These are phyloP conservation scores for Gastrophysa polygoni DNA, from an alignment of 2,888 invertebrate genomes.

Conservation along the genomic window DNA sequence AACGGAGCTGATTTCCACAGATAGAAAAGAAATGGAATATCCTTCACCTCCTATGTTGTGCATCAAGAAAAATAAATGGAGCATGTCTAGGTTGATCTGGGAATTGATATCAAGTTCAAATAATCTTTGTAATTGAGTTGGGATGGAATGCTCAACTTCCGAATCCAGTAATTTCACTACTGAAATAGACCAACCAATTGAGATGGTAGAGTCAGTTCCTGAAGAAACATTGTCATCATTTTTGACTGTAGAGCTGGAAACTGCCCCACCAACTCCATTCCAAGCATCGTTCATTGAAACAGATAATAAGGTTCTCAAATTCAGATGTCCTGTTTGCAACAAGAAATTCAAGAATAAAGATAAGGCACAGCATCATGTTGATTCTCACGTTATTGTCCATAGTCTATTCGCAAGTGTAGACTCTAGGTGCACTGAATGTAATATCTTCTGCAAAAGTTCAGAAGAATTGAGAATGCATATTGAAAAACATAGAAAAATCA, in stretches of 20 bases:
- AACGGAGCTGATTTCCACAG: no score
- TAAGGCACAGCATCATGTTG: slow-evolving; percentile 14
- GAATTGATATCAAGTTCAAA: no score
- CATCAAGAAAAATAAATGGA: no score
- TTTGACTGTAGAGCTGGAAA: slow-evolving; percentile 16
- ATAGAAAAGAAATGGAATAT: no score
- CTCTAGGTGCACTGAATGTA: slow-evolving; percentile 15
- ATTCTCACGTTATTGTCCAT: slow-evolving; percentile 16
- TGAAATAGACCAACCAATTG: neutral
- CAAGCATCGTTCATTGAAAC: slow-evolving; percentile 20
- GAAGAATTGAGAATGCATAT: slow-evolving; percentile 4
- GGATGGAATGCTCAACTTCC: neutral
- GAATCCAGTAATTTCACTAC: neutral
- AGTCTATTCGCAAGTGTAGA: slow-evolving; percentile 7
- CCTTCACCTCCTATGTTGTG: no score
- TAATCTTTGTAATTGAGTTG: neutral
- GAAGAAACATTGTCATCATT: slow-evolving; percentile 6
- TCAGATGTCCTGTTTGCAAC: slow-evolving; percentile 17
- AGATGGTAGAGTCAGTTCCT: neutral
- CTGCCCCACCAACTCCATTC: slow-evolving; percentile 4
- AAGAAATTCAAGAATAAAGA: slow-evolving; percentile 16
- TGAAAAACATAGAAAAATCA: slow-evolving; percentile 11
- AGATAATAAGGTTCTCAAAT: slow-evolving; percentile 20
- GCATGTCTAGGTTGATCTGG: no score
- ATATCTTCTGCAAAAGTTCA: slow-evolving; percentile 6